Evolutionary conservation across 2,888 invertebrate species (phyloP).

Genomic region (Erebia aethiops): DNA sequence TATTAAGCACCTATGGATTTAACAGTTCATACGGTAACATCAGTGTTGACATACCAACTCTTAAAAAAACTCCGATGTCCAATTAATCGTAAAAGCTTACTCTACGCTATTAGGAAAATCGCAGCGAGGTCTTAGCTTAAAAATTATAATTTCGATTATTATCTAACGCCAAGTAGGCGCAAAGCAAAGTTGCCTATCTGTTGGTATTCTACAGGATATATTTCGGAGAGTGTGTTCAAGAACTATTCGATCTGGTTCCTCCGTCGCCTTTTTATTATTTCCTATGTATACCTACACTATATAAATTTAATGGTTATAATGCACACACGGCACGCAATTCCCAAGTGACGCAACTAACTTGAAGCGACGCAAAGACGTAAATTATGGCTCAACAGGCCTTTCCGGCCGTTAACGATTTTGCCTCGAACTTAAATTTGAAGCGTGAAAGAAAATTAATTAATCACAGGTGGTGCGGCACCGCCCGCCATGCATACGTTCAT

Average conservation of each 20-base stretch:
- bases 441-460: slow-evolving; percentile 80
- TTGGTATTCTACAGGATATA: too few relatives aligned
- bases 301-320: slow-evolving; percentile 76
- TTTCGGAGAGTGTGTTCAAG: too few relatives aligned
- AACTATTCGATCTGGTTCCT: too few relatives aligned
- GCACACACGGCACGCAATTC: slow-evolving; percentile 72
- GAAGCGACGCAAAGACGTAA: slow-evolving; percentile 72
- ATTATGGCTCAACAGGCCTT: slow-evolving; percentile 78
- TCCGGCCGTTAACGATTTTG: slow-evolving; percentile 76
- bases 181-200: too few relatives aligned
- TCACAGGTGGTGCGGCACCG: slow-evolving; percentile 60
- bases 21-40: neutral
- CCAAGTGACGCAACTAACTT: slow-evolving; percentile 72
- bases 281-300: slow-evolving; percentile 70
- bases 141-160: slow-evolving; percentile 56
- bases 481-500: slow-evolving; percentile 18
- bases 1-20: neutral
- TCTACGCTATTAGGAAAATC: slow-evolving; percentile 14
- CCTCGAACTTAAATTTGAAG: slow-evolving; percentile 71
- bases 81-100: slow-evolving; percentile 7
- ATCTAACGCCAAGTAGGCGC: slow-evolving; percentile 65
- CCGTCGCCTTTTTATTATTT: too few relatives aligned
- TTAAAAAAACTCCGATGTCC: neutral
- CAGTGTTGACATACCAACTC: too few relatives aligned
- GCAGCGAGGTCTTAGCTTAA: slow-evolving; percentile 23